These are phyloP conservation scores for Strix aluco DNA, from an alignment of 2,113 vertebrate species.

Conservation along the genomic window DNA sequence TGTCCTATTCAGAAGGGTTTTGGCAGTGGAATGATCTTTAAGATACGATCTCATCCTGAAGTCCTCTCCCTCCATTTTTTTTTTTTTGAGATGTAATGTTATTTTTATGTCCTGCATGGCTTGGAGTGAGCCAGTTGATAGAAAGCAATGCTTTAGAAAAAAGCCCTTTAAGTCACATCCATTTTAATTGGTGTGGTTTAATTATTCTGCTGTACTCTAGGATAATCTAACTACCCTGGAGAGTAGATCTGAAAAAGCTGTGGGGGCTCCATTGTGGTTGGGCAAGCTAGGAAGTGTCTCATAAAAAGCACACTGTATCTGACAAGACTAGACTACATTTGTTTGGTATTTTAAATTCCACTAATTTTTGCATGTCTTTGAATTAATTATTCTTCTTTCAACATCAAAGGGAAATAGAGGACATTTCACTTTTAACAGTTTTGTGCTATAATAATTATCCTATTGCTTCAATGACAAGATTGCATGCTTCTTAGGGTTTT, in stretches of 20 bases:
- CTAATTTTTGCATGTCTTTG: constrained; percentile 58
- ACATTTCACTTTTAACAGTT: constrained; percentile 27
- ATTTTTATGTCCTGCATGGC: not conserved
- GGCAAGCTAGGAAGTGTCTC: constrained; percentile 11
- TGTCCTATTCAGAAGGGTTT: not conserved
- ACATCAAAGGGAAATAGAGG: constrained; percentile 32
- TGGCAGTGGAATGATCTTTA: not conserved
- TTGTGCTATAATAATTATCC: not conserved
- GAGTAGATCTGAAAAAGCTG: constrained; percentile 54
- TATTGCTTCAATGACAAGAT: constrained; percentile 7
- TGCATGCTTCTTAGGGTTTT: not conserved
- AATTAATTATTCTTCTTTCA: constrained; percentile 41
- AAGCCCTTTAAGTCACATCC: constrained; percentile 8
- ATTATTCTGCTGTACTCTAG: constrained; percentile 25
- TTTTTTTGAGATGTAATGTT: not conserved
- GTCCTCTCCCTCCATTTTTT: not conserved
- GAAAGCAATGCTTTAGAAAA: not conserved
- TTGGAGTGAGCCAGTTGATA: not conserved
- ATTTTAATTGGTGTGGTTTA: constrained; percentile 38
- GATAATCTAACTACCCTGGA: constrained; percentile 20
- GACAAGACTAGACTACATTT: constrained; percentile 40
- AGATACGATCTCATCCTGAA: not conserved
- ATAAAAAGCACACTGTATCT: not conserved
- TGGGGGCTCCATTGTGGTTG: constrained; percentile 45
- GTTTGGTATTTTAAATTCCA: constrained; percentile 65